Percentiles rank a stretch among this genome's conserved stretches.
These are phyloP conservation scores for Chloropsis hardwickii DNA, from an alignment of 2,113 vertebrate genomes.

Conservation along the genomic window DNA sequence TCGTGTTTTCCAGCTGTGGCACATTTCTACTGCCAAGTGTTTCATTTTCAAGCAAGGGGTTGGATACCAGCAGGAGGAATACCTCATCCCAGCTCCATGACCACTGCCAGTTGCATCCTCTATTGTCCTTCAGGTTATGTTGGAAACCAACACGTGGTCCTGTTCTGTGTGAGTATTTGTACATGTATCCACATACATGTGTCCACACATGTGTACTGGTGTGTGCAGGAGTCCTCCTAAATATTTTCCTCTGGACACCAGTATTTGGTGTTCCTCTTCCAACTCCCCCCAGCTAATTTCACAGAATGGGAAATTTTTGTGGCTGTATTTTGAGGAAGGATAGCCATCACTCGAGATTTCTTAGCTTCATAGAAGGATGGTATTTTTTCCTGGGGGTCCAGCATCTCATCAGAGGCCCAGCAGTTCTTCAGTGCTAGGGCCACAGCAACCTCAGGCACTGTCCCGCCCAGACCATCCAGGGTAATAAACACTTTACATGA, in stretches of 20 bases:
- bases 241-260: neutral
- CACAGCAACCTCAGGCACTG: neutral
- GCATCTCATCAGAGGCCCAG: neutral
- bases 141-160: neutral
- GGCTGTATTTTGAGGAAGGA: neutral
- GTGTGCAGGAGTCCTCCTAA: neutral
- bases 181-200: rapidly evolving
- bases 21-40: neutral
- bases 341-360: neutral
- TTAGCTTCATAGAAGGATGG: neutral
- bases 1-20: neutral
- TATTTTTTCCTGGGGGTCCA: neutral
- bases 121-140: neutral
- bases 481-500: neutral
- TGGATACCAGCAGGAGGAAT: neutral
- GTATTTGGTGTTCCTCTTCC: neutral
- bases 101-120: neutral
- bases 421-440: neutral
- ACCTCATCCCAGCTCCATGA: neutral
- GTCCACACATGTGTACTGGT: rapidly evolving
- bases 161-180: neutral
- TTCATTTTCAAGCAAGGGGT: neutral
- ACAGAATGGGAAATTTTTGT: neutral
- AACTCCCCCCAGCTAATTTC: rapidly evolving
- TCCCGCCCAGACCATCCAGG: neutral